These are phyloP conservation scores for Benthosema pterotum DNA, from an alignment of 2,797 vertebrate species.

Conservation along the genomic window DNA sequence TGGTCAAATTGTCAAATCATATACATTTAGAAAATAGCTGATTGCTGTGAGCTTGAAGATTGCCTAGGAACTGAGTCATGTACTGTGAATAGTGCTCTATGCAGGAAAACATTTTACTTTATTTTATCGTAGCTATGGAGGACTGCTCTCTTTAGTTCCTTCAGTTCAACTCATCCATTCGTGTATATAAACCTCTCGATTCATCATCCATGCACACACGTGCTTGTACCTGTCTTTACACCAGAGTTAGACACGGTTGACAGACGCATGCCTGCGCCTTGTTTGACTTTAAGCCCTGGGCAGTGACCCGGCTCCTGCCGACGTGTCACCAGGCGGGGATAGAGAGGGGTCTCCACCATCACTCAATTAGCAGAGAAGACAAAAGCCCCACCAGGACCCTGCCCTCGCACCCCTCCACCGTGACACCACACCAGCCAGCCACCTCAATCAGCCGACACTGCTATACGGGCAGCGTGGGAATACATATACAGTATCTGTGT, in stretches of 20 bases:
- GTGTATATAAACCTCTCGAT: neutral
- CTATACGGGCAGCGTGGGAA: too few species aligned
- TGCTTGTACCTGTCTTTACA: neutral
- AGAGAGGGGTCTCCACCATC: slow-evolving; percentile 69
- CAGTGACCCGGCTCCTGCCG: slow-evolving; percentile 55
- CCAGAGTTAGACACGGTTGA: slow-evolving; percentile 8
- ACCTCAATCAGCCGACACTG: slow-evolving; percentile 38
- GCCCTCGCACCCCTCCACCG: slow-evolving; percentile 50
- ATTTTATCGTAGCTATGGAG: too few species aligned
- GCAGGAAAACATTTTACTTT: too few species aligned
- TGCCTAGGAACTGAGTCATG: too few species aligned
- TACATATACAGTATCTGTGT: too few species aligned
- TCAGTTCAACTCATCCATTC: slow-evolving; percentile 1
- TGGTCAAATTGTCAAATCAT: too few species aligned
- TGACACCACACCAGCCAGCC: slow-evolving; percentile 49
- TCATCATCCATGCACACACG: neutral
- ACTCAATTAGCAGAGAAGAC: slow-evolving; percentile 77
- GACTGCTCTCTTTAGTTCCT: too few species aligned
- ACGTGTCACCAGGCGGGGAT: slow-evolving; percentile 62
- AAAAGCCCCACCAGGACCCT: slow-evolving; percentile 70
- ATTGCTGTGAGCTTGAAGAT: too few species aligned
- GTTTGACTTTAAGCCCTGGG: slow-evolving; percentile 53
- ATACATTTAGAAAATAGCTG: too few species aligned
- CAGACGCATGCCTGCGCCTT: slow-evolving; percentile 29
- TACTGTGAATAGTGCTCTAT: too few species aligned